Evolutionary conservation across 2,888 invertebrate species (phyloP), one percentile per base, ranked within the genome.

Genomic region (Pammene aurita): DNA sequence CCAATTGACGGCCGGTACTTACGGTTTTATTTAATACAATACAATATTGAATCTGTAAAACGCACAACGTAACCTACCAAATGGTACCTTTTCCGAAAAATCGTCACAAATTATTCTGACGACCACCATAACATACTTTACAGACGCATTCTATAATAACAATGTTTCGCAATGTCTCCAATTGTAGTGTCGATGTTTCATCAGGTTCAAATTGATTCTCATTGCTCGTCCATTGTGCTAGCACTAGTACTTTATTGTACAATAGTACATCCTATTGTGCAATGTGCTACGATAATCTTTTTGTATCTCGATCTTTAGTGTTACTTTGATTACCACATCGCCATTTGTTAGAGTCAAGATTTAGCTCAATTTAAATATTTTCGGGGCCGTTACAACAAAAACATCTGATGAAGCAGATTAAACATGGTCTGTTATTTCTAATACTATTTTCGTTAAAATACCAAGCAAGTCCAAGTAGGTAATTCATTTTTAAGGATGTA

Each of bases 271-370:
- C 38, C 52, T 58, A 46, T 65, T 65, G 55, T 60, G 69, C 52
- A 69, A 69, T 65, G 50, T 52, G 60, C 69, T 46, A n/a, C 18
- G 55, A 67, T 66, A 38, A 68, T 69, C 54, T 69, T 18, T 46
- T 52, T 67, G 62, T 48, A 69, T 69, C 58, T 64, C 65, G 69
- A 69, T 69, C 69, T 69, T 65, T 64, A 44, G 57, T 48, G 62
- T 62, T 48, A 35, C 48, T 63, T 52, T 58, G 9, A 64, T 69
- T 69, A 60, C 69, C 52, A 65, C 69, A 69, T 69, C 54, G 58
- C 60, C 60, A 60, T 65, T 69, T 55, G 69, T 69, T 54, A 14
- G 44, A 16, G 62, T 56, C 55, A 16, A 54, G 54, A 41, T 58
- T 69, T 60, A 14, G 34, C 41, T 13, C 26, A 65, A 69, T 69